Percentiles rank a stretch among this genome's conserved stretches.
Evolutionary conservation across 2,113 vertebrate species (phyloP).

Genomic region (Salminus brasiliensis): DNA sequence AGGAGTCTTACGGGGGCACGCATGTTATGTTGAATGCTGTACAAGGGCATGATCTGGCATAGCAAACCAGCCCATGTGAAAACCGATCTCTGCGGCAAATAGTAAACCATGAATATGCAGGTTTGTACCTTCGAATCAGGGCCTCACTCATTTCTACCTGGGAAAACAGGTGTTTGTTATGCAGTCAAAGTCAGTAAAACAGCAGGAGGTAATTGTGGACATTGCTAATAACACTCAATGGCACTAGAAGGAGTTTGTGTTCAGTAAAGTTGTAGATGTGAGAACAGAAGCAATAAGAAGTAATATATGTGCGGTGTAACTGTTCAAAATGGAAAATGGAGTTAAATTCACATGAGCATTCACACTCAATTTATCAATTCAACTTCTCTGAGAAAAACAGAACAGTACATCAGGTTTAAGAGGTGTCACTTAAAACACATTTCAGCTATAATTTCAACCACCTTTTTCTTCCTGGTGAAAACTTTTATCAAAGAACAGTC

Average conservation of each 20-base stretch:
- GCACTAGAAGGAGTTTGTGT: background rate
- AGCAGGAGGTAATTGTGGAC: background rate
- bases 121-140: background rate
- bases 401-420: too few relatives aligned
- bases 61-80: background rate
- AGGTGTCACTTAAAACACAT: background rate
- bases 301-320: too few relatives aligned
- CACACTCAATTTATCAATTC: too few relatives aligned
- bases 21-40: background rate
- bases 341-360: background rate
- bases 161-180: background rate
- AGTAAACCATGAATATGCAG: background rate
- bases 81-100: background rate
- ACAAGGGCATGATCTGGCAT: background rate
- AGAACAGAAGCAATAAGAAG: background rate
- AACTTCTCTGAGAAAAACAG: background rate
- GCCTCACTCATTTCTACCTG: background rate
- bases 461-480: too few relatives aligned
- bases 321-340: background rate
- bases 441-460: background rate
- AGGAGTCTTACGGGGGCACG: background rate
- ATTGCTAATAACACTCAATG: background rate
- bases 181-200: background rate
- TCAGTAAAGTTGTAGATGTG: background rate
- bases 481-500: background rate